Evolutionary conservation across 2,113 vertebrate genomes (phyloP).

Genomic region (Odontesthes bonariensis): DNA sequence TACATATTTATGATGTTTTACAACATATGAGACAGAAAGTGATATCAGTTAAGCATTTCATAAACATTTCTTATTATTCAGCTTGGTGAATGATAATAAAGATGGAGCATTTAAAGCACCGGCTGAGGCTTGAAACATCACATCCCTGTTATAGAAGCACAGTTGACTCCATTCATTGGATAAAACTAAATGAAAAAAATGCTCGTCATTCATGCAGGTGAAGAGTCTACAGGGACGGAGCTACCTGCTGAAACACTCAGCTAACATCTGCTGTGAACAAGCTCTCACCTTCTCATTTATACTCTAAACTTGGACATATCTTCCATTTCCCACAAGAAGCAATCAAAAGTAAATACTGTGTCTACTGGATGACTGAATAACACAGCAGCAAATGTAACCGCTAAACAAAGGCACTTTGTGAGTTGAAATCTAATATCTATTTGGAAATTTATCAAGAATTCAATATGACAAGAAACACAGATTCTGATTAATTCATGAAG

Average conservation of each 20-base stretch:
- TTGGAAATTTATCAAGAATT: background rate
- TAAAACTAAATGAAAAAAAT: conserved; percentile 50
- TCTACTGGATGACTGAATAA: too few species aligned
- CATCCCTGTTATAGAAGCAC: conserved; percentile 65
- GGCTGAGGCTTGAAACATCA: conserved; percentile 64
- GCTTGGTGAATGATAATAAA: conserved; percentile 44
- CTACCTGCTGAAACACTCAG: conserved; percentile 45
- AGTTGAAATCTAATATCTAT: background rate
- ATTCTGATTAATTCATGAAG: background rate
- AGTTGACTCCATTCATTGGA: conserved; percentile 52
- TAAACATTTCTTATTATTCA: conserved; percentile 45
- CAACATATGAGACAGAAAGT: conserved; percentile 54
- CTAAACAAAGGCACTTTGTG: background rate
- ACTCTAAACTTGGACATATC: conserved; percentile 13
- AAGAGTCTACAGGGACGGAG: conserved; percentile 27
- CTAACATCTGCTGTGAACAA: conserved; percentile 54
- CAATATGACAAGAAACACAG: background rate
- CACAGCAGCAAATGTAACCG: background rate
- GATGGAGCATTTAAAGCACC: conserved; percentile 58
- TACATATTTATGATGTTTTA: conserved; percentile 48
- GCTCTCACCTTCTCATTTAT: conserved; percentile 27
- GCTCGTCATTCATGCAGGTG: conserved; percentile 48
- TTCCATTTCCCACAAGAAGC: conserved; percentile 7
- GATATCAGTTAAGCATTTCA: conserved; percentile 60
- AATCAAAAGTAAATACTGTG: too few species aligned